Conservation (phyloP, 2,797 vertebrate species). For the Crossoptilon crossoptilon region DNA sequence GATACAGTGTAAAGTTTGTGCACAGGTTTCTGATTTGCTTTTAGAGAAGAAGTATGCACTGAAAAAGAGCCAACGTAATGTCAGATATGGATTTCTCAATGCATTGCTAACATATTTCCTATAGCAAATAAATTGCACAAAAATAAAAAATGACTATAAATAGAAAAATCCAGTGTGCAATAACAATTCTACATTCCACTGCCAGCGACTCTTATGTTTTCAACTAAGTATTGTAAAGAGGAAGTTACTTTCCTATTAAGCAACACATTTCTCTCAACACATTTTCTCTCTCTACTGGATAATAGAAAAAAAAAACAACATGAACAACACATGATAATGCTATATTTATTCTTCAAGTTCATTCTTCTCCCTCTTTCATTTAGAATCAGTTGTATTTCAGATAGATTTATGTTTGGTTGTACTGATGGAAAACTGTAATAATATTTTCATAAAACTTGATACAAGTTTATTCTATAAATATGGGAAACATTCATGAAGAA, state of each 20-base stretch:
- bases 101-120: background rate
- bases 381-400: background rate
- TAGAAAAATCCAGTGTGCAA: background rate
- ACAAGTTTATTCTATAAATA: background rate
- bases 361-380: background rate
- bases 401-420: background rate
- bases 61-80: background rate
- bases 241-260: background rate
- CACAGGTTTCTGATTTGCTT: background rate
- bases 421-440: background rate
- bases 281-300: background rate
- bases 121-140: slow-evolving; percentile 29
- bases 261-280: background rate
- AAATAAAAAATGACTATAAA: background rate
- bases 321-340: background rate
- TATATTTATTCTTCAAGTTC: background rate
- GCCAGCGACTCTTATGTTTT: background rate
- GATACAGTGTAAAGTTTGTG: background rate
- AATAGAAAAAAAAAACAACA: background rate
- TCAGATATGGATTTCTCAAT: slow-evolving; percentile 45
- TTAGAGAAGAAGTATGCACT: background rate
- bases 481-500: background rate
- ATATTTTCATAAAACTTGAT: background rate
- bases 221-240: rapidly evolving
- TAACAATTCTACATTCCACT: background rate